Conservation (phyloP, 2,797 vertebrate species). For the Masticophis lateralis region DNA sequence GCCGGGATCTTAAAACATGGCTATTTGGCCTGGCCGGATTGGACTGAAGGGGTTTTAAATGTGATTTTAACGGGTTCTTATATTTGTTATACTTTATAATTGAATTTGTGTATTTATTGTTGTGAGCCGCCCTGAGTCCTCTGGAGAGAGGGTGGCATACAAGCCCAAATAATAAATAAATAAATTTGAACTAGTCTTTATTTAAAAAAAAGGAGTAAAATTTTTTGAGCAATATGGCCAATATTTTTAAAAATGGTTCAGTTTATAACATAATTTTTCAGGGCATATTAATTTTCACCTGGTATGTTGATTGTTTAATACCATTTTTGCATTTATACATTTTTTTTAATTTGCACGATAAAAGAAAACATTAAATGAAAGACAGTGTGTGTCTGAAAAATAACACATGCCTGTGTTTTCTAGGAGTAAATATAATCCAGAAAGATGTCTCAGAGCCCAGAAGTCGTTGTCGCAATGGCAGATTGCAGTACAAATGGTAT, state of each 20-base stretch:
- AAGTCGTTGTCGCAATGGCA: slow-evolving; percentile 61
- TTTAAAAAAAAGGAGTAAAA: neutral
- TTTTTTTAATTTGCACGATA: neutral
- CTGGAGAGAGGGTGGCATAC: too few relatives aligned
- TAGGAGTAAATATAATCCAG: slow-evolving; percentile 36
- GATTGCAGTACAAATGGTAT: slow-evolving; percentile 52
- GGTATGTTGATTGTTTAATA: neutral
- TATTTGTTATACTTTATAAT: too few relatives aligned
- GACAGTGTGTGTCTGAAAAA: neutral
- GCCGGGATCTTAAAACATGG: too few relatives aligned
- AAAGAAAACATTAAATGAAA: neutral
- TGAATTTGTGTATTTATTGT: too few relatives aligned
- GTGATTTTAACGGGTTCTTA: too few relatives aligned
- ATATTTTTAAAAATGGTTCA: neutral
- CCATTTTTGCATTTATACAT: neutral
- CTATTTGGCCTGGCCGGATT: too few relatives aligned
- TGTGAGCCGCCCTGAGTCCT: too few relatives aligned
- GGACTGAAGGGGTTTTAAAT: too few relatives aligned
- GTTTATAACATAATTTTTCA: neutral
- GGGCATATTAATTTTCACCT: neutral
- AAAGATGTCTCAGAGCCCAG: slow-evolving; percentile 61
- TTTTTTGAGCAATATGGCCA: neutral
- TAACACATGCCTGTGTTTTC: neutral
- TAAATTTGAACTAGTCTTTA: neutral
- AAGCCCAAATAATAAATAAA: too few relatives aligned